These are phyloP conservation scores for Antennarius striatus DNA, from an alignment of 2,113 vertebrate genomes.

Conservation along the genomic window DNA sequence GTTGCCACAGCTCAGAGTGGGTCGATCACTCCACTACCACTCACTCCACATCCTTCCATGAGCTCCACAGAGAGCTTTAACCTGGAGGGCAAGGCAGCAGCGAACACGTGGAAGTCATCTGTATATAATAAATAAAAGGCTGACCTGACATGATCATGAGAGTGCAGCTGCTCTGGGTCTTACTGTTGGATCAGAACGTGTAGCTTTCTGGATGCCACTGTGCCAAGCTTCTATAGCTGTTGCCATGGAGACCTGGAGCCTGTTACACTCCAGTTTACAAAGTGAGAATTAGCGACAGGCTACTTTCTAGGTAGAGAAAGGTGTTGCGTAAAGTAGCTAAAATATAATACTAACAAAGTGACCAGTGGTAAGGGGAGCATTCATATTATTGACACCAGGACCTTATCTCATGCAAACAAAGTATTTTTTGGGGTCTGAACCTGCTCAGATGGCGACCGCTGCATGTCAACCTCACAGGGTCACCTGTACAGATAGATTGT, in stretches of 20 bases:
- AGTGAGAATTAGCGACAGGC: conserved; percentile 5
- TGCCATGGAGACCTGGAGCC: conserved; percentile 33
- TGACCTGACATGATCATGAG: conserved; percentile 53
- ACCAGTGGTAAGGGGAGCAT: too few species aligned
- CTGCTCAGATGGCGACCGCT: too few species aligned
- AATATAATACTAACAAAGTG: too few species aligned
- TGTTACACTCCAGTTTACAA: conserved; percentile 4
- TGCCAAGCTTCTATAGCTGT: conserved; percentile 40
- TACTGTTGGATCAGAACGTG: conserved; percentile 52
- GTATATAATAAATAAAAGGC: conserved; percentile 71
- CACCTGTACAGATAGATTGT: too few species aligned
- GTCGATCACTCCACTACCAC: conserved; percentile 61
- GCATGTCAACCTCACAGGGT: too few species aligned
- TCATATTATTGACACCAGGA: too few species aligned
- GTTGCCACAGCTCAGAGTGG: conserved; percentile 47
- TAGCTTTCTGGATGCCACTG: conserved; percentile 36
- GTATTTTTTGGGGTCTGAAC: too few species aligned
- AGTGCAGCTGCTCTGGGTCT: conserved; percentile 63
- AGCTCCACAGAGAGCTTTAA: conserved; percentile 53
- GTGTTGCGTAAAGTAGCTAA: not conserved
- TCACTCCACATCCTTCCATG: conserved; percentile 35
- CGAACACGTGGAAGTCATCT: conserved; percentile 76
- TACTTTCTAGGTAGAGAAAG: not conserved
- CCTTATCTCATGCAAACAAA: too few species aligned
- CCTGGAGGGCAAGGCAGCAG: conserved; percentile 59